Evolutionary conservation across 2,113 vertebrate genomes (phyloP).

Genomic region (Ceyx melanurus): DNA sequence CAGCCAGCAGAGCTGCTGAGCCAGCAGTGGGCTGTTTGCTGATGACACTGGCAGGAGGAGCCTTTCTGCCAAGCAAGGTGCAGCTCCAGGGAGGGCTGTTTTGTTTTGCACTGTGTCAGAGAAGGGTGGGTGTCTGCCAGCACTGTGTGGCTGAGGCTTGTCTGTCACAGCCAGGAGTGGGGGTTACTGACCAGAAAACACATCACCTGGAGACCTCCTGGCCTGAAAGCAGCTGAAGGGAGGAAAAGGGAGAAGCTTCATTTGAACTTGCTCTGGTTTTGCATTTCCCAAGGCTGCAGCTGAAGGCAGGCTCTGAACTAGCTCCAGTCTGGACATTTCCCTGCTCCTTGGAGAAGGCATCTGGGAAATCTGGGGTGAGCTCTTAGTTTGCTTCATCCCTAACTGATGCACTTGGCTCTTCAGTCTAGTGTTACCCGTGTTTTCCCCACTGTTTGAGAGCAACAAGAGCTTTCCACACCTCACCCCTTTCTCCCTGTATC

Average conservation of each 20-base stretch:
- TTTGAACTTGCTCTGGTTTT: not conserved
- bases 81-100: not conserved
- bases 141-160: not conserved
- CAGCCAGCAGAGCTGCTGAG: not conserved
- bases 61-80: not conserved
- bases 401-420: not conserved
- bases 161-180: not conserved
- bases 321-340: no score
- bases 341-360: not conserved
- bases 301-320: not conserved
- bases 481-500: not conserved
- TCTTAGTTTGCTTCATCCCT: not conserved
- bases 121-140: not conserved
- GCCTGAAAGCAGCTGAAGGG: not conserved
- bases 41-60: not conserved
- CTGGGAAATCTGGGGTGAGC: not conserved
- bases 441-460: not conserved
- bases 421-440: not conserved
- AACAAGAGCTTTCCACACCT: not conserved
- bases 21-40: not conserved
- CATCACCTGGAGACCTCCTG: not conserved
- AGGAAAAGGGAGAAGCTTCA: not conserved
- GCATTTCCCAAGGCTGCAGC: not conserved
- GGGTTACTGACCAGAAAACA: not conserved
- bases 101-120: not conserved